phyloP scores from a whole-genome alignment of 2,888 invertebrate species.

The Coelinius sp. region DNA sequence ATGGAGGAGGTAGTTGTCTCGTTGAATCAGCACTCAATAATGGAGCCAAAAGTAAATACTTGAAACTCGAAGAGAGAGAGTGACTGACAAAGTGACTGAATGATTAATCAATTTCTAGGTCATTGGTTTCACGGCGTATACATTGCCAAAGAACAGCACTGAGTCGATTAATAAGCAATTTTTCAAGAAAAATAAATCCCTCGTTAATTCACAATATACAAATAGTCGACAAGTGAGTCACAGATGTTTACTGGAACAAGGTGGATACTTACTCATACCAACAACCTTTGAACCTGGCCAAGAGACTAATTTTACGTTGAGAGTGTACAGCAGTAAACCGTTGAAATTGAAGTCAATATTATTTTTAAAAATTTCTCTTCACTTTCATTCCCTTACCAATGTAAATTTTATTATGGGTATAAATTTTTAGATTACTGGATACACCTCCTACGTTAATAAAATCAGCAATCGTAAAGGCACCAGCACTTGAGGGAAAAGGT shows the following conservation, averaged over 20 bases:
- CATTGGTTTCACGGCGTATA: slow-evolving; percentile 91
- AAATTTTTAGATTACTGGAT: slow-evolving; percentile 71
- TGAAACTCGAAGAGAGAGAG: not conserved
- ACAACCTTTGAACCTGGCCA: slow-evolving; percentile 93
- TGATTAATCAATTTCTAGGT: slow-evolving; percentile 63
- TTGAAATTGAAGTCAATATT: slow-evolving; percentile 81
- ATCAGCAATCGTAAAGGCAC: slow-evolving; percentile 83
- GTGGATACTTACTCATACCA: slow-evolving; percentile 87
- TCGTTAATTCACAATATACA: slow-evolving; percentile 91
- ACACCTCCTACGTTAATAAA: slow-evolving; percentile 79
- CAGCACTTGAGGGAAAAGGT: slow-evolving; percentile 80
- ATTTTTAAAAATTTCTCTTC: not conserved
- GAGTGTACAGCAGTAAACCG: slow-evolving; percentile 84
- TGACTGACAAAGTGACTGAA: slow-evolving; percentile 23
- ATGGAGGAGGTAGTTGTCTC: slow-evolving; percentile 88
- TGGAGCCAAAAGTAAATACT: slow-evolving; percentile 86
- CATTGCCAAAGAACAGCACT: slow-evolving; percentile 78
- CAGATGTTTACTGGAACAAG: slow-evolving; percentile 84
- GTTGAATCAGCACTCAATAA: slow-evolving; percentile 89
- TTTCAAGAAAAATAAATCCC: slow-evolving; percentile 88
- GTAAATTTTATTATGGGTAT: not conserved
- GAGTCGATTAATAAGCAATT: slow-evolving; percentile 86
- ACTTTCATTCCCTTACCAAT: too few relatives aligned
- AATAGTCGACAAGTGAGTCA: slow-evolving; percentile 91
- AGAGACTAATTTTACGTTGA: slow-evolving; percentile 89